phyloP scores from a whole-genome alignment of 2,888 invertebrate species.

The Himalopsyche anomala region DNA sequence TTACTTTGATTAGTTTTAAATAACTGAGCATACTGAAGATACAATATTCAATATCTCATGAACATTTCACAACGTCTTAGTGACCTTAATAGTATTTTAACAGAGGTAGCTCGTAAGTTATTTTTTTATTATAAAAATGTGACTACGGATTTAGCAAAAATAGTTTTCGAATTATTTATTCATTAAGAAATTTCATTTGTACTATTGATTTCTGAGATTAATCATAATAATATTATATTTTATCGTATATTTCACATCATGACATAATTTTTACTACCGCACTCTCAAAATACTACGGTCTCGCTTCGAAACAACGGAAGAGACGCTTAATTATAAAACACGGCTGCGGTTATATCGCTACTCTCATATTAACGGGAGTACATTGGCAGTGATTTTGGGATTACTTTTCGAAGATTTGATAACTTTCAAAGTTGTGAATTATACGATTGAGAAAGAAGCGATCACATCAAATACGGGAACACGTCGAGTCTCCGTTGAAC shows the following conservation, averaged over 20 bases:
- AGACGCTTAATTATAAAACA: neutral
- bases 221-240: conserved; percentile 43
- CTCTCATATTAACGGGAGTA: conserved; percentile 7
- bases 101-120: conserved; percentile 59
- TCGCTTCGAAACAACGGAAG: neutral
- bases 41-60: conserved; percentile 18
- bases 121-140: conserved; percentile 49
- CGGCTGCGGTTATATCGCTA: neutral
- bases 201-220: conserved; percentile 54
- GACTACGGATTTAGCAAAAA: conserved; percentile 62
- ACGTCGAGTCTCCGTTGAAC: neutral
- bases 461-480: neutral
- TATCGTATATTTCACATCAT: conserved; percentile 39
- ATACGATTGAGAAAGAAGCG: conserved; percentile 4
- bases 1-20: neutral
- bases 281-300: neutral
- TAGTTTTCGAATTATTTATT: conserved; percentile 53
- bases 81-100: conserved; percentile 51
- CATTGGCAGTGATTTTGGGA: conserved; percentile 36
- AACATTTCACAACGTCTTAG: conserved; percentile 26
- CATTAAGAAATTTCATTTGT: conserved; percentile 55
- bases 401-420: conserved; percentile 20
- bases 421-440: conserved; percentile 4
- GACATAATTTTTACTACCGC: neutral
- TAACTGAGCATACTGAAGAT: neutral